These are phyloP conservation scores for Rafetus swinhoei DNA, from an alignment of 2,113 vertebrate genomes.

Conservation along the genomic window DNA sequence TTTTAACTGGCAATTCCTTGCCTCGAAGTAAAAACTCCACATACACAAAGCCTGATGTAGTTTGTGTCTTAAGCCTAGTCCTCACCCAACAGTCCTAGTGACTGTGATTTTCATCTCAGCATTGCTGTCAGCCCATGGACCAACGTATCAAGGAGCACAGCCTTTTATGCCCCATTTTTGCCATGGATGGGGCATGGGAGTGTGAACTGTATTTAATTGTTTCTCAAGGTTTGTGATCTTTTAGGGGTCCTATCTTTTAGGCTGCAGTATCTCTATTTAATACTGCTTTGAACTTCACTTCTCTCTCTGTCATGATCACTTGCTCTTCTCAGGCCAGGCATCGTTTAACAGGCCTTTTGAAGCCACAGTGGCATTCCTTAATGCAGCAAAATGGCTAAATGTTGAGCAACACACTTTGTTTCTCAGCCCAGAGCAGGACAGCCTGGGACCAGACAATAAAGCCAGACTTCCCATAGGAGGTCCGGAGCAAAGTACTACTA, in stretches of 20 bases:
- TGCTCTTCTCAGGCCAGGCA: fast-evolving
- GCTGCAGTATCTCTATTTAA: neutral
- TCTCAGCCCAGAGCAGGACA: neutral
- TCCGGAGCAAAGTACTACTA: neutral
- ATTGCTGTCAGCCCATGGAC: fast-evolving
- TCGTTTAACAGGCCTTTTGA: too few relatives aligned
- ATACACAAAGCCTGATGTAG: neutral
- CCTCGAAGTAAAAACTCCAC: neutral
- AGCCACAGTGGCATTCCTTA: neutral
- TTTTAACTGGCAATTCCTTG: fast-evolving
- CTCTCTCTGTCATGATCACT: neutral
- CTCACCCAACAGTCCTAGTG: neutral
- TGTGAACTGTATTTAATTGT: fast-evolving
- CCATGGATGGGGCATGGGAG: fast-evolving
- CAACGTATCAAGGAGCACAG: neutral
- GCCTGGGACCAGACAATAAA: neutral
- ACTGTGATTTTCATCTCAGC: neutral
- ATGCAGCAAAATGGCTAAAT: fast-evolving
- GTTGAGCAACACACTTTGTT: fast-evolving
- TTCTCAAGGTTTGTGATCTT: neutral
- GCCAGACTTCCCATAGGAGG: neutral
- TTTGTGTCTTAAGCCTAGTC: neutral
- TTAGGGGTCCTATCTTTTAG: neutral
- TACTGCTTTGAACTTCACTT: neutral
- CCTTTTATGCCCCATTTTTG: neutral